Evolutionary conservation across 2,113 vertebrate species (phyloP).

Genomic region (Sisor rabdophorus): DNA sequence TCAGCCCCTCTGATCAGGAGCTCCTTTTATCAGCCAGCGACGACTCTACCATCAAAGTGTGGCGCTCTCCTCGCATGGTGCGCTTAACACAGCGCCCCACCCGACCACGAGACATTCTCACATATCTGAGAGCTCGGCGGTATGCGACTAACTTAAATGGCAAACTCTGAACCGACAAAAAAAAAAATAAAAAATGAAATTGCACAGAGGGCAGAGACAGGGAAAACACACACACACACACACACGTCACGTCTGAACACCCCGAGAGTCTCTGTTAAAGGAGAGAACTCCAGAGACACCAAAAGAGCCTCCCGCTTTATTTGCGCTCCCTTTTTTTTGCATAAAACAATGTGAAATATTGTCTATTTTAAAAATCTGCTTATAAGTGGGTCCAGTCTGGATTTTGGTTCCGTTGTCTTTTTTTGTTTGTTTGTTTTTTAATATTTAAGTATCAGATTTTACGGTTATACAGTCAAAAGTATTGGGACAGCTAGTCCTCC

Average conservation of each 20-base stretch:
- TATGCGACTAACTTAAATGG: conserved; percentile 58
- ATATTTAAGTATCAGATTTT: too few species aligned
- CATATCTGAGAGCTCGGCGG: conserved; percentile 77
- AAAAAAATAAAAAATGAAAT: background rate
- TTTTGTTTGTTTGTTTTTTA: too few species aligned
- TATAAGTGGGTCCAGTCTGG: background rate
- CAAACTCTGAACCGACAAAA: conserved; percentile 55
- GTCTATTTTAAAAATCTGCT: background rate
- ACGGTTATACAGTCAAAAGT: too few species aligned
- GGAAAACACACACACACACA: too few species aligned
- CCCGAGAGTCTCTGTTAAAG: background rate
- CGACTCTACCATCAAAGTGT: conserved; percentile 89
- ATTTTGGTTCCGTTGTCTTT: background rate
- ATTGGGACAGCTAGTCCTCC: too few species aligned
- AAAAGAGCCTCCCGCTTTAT: background rate
- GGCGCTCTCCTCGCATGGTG: conserved; percentile 80
- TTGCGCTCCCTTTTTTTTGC: conserved; percentile 18
- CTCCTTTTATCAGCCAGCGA: conserved; percentile 90
- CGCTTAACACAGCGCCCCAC: conserved; percentile 64
- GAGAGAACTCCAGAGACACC: background rate
- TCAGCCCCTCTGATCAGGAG: conserved; percentile 92
- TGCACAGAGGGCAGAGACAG: background rate
- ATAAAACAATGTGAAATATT: background rate
- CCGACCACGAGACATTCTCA: conserved; percentile 64
- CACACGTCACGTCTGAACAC: too few species aligned